Percentiles rank a stretch among this genome's conserved stretches.
Evolutionary conservation across 2,113 vertebrate species (phyloP).

Genomic region (Python bivittatus): DNA sequence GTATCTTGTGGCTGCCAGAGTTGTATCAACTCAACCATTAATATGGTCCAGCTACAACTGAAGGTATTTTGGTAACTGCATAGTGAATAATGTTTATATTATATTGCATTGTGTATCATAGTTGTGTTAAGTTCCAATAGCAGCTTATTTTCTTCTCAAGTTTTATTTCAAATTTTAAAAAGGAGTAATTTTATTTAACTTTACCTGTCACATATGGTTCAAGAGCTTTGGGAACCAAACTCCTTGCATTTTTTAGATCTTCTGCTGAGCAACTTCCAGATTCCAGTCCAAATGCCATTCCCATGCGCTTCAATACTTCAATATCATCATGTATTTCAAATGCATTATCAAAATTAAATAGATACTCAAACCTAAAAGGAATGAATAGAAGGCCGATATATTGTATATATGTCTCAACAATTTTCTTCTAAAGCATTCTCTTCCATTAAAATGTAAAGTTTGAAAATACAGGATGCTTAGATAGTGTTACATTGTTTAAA

Average conservation of each 20-base stretch:
- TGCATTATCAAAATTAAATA: slow-evolving; percentile 99
- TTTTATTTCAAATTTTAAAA: slow-evolving; percentile 7
- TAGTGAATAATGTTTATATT: neutral
- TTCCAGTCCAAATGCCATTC: slow-evolving; percentile 97
- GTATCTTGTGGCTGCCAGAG: neutral
- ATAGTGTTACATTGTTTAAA: neutral
- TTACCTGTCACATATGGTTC: slow-evolving; percentile 98
- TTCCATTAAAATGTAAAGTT: neutral
- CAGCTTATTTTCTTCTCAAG: neutral
- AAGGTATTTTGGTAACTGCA: neutral
- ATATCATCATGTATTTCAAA: slow-evolving; percentile 99
- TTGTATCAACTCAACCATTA: neutral
- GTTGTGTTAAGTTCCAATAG: neutral
- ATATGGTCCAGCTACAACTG: neutral
- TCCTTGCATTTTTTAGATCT: slow-evolving; percentile 90
- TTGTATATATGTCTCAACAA: slow-evolving; percentile 1
- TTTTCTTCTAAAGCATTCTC: neutral
- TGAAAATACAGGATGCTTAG: too few species aligned
- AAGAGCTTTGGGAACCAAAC: slow-evolving; percentile 94
- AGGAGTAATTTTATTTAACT: slow-evolving; percentile 8
- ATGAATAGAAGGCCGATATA: slow-evolving; percentile 35
- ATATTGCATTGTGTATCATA: too few species aligned
- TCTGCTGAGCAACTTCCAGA: slow-evolving; percentile 93
- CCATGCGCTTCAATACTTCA: slow-evolving; percentile 98
- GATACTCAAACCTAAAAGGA: slow-evolving; percentile 90